Evolutionary conservation across 92 coral and sea anemone genomes (phyloP), one percentile per base, ranked within the genome.

Genomic region (Hydrozoanthus gracilis): DNA sequence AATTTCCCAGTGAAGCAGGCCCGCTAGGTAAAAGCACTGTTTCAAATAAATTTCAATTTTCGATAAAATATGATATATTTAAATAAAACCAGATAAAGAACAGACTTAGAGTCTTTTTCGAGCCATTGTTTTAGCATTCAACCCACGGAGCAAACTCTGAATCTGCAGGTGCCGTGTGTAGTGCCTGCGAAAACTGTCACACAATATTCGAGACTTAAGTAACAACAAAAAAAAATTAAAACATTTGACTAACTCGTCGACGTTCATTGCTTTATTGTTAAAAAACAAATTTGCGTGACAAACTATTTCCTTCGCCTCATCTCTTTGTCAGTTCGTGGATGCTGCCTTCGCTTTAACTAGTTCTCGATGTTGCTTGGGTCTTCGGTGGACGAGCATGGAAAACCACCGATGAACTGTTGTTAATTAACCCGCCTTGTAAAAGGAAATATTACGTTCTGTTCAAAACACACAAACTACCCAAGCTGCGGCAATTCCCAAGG

Each of bases 401-500:
- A 11, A n/a, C 12, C 35, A 15, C 49, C 46, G 70, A 9, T 44
- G 67, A 60, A 13, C 17, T 17, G 47, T 55, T 12, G 44, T n/a
- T 49, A 4, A 44, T 8, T n/a, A 64, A 65, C 54, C 74, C 74
- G 62, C 74, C 85, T 74, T 16, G 73, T 65, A 64, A 65, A 80
- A 50, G 10, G 17, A 50, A 64, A 61, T 48, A 80, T 65, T 80
- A 58, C 65, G 73, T 65, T 18, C n/a, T 12, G 62, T 80, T 10
- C 8, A 66, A 17, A 4, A 16, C 6, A 66, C 6, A 66, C 13
- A 47, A 62, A 17, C 12, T 80, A 46, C 58, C 61, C 74, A 80
- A 64, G 52, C 74, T 80, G 85, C 46, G 6, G 85, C 11, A 64
- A 50, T 65, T 80, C 85, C 62, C 60, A 80, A 80, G 85, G 73